A percentile compares a stretch with the other conserved stretches of the same genome.
Evolutionary conservation across 2,113 vertebrate species (phyloP).

Genomic region (Tonatia bakeri): DNA sequence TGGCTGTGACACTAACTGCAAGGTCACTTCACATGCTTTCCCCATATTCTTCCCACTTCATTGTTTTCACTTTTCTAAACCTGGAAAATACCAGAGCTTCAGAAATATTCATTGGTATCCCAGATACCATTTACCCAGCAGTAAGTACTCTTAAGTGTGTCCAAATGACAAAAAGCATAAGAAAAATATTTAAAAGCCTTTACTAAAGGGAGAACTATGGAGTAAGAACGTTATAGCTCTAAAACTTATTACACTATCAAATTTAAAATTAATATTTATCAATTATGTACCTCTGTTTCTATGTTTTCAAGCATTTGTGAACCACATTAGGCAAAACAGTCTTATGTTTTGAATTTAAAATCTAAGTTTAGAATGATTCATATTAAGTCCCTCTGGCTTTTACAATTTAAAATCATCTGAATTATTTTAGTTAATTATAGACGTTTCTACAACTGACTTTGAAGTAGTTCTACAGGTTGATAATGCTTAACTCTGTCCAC

Average conservation of each 20-base stretch:
- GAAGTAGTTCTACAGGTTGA: neutral
- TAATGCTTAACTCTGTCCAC: neutral
- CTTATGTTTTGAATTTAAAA: conserved; percentile 5
- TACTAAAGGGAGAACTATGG: neutral
- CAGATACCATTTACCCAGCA: conserved; percentile 18
- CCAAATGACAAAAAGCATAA: neutral
- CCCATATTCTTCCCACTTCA: neutral
- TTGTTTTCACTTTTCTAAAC: conserved; percentile 34
- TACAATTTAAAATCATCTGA: neutral
- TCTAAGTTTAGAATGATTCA: neutral
- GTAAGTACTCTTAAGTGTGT: neutral
- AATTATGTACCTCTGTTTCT: neutral
- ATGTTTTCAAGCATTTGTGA: neutral
- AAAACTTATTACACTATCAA: neutral
- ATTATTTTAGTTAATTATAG: neutral
- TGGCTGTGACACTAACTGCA: neutral
- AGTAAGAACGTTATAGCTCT: neutral
- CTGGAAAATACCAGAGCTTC: neutral
- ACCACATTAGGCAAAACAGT: neutral
- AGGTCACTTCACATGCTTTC: neutral
- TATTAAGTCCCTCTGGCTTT: neutral
- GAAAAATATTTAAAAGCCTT: conserved; percentile 24
- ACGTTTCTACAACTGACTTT: neutral
- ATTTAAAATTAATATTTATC: neutral
- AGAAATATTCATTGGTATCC: conserved; percentile 28